These are phyloP conservation scores for Nysson spinosus DNA, from an alignment of 2,888 invertebrate genomes.

Conservation along the genomic window DNA sequence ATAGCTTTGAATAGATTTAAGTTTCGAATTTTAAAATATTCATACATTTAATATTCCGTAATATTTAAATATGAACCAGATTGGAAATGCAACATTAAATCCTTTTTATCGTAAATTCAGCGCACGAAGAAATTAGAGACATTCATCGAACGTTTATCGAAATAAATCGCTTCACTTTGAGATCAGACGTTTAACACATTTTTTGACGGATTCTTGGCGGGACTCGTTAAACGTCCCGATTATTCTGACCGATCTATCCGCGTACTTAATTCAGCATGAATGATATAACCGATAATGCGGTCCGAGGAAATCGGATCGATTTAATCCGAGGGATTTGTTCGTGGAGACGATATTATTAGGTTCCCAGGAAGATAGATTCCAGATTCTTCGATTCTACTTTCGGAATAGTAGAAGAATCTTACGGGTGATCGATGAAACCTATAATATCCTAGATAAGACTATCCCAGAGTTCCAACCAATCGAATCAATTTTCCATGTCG, in stretches of 20 bases:
- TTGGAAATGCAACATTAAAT: no score
- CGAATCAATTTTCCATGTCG: background rate
- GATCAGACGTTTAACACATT: background rate
- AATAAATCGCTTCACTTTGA: no score
- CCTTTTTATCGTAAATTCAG: no score
- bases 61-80: no score
- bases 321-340: conserved; percentile 13
- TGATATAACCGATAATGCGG: background rate
- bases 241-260: background rate
- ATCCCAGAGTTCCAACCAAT: background rate
- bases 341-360: conserved; percentile 5
- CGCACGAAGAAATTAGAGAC: no score
- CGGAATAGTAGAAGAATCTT: background rate
- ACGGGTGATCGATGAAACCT: conserved; percentile 6
- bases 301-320: conserved; percentile 4
- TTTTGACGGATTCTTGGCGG: background rate
- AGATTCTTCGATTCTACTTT: background rate
- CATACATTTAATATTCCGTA: no score
- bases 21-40: no score
- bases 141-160: no score
- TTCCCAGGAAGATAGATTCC: background rate
- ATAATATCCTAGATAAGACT: background rate
- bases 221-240: background rate
- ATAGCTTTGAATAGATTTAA: no score
- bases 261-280: background rate